A percentile compares a stretch with the other conserved stretches of the same genome.
Evolutionary conservation across 2,888 invertebrate species (phyloP).

Genomic region (Diadromus collaris): DNA sequence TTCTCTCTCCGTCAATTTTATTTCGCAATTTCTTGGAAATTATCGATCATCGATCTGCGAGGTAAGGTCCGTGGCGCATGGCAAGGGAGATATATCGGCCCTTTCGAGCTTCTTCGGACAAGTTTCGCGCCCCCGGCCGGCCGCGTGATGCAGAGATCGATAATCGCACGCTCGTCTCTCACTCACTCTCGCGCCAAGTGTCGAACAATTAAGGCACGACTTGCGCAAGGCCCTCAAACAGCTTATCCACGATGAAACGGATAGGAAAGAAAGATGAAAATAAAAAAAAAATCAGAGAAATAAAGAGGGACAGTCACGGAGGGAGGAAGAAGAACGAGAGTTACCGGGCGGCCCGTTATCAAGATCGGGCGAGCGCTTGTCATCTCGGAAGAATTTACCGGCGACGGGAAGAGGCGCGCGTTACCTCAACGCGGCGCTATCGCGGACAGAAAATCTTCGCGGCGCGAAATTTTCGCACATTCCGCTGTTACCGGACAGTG

Average conservation of each 20-base stretch:
- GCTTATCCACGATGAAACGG: conserved; percentile 11
- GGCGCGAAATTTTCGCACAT: conserved; percentile 44
- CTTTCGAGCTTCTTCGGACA: conserved; percentile 10
- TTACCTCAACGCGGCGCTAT: conserved; percentile 53
- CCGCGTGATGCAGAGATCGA: conserved; percentile 18
- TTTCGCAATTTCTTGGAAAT: conserved; percentile 55
- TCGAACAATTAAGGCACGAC: conserved; percentile 75
- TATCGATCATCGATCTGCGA: conserved; percentile 59
- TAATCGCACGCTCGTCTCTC: conserved; percentile 8
- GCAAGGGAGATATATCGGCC: conserved; percentile 29
- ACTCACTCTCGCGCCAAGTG: conserved; percentile 54
- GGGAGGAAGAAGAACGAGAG: conserved; percentile 55
- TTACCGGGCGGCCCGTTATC: conserved; percentile 59
- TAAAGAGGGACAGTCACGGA: conserved; percentile 45
- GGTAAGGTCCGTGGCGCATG: conserved; percentile 11
- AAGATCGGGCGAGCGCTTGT: conserved; percentile 68
- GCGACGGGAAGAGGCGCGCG: conserved; percentile 63
- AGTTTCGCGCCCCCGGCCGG: conserved; percentile 5
- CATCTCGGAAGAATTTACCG: conserved; percentile 78
- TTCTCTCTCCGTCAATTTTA: conserved; percentile 42
- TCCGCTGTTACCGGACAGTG: conserved; percentile 33
- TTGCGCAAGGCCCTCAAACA: conserved; percentile 63
- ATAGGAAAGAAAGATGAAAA: not conserved
- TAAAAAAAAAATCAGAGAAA: conserved; percentile 3
- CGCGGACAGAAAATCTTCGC: conserved; percentile 59